Base-by-base conservation (phyloP, 2,113 vertebrate genomes). In the Tetrax tetrax region DNA sequence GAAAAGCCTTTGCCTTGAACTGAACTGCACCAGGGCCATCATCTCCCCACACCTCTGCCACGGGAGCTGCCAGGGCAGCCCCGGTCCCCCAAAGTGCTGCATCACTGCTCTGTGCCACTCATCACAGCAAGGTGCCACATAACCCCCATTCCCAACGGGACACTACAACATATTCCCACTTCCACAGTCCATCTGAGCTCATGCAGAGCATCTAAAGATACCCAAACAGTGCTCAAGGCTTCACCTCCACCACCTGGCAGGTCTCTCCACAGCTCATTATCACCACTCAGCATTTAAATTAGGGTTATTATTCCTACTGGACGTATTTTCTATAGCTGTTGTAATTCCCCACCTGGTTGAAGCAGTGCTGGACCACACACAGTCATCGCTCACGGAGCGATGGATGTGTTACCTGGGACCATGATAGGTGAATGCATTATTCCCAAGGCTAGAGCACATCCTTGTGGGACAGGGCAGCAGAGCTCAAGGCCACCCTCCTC, bases 371-470 rank as follows among this genome's bases (percentile, higher is more conserved):
- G 70, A 53, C 41, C 75, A 45, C 9, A 2, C 5, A 3, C 2
- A 12, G 53, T 25, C 47, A 63, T 2, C 10, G 2, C 51, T 38
- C 61, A 37, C 0, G 5, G 78, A 72, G 35, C 3, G 29, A 48
- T 2, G 61, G 74, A 66, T 18, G 14, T 8, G 5, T 14, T 17
- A 50, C 11, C 66, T 4, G 2, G 19, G 31, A 51, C 38, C 63
- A 18, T 0, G 12, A 48, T 0, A 9, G 37, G n/a, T 18, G 48
- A 14, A 21, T 2, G 21, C 5, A 27, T 18, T 23, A 50, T 22
- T 56, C 45, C 79, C 75, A 72, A 35, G 43, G 61, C 19, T 31
- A 23, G 12, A 27, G 8, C 43, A 64, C 0, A 18, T 47, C 63
- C 68, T 9, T 4, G 3, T 0, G 1, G 41, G 31, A 50, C 47